Base-by-base conservation (phyloP, 2,797 vertebrate species). In the Pampus argenteus region DNA sequence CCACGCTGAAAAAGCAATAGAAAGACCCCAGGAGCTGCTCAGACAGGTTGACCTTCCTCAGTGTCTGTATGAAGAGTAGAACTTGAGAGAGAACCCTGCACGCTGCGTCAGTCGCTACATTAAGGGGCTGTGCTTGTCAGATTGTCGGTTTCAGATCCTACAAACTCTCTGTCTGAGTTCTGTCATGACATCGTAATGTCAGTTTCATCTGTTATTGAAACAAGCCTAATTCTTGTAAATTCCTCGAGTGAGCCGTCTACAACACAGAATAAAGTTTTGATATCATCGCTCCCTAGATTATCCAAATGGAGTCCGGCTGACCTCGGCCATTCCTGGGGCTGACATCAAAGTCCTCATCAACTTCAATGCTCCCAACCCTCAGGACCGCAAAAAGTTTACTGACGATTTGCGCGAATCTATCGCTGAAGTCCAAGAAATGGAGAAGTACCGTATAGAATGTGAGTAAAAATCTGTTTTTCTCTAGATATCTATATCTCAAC, bases 391-490 rank as follows among this genome's bases (percentile, higher is more conserved):
- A 88, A 99, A 98, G 91, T 99, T 99, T 92, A 98, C 96, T 0
- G 97, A 98, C 8, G 97, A 99, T 87, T 92, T 99, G 58, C 94
- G 97, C 73, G 98, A 99, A 83, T 99, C 98, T 18, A 95, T 99
- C 18, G 97, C 97, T 0, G 98, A 99, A 80, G 98, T 99, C 50
- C 98, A 99, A 91, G 98, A 99, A 91, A 99, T 99, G 98, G 98
- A 99, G 93, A 99, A 99, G 90, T 97, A 99, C 95, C 95, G 98
- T 84, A 99, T 99, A 95, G 98, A 99, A 91, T 97, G 98, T 99
- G 91, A 96, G 98, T 88, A 66, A 52, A 76, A 57, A 59, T 85
- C 86, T 3, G 2, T 70, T 50, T 8, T 25, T 48, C 8, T 47
- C 5, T 14, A n/a, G 4, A 45, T 5, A 25, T 57, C 20, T 29